A percentile compares a stretch with the other conserved stretches of the same genome.
phyloP scores from a whole-genome alignment of 2,888 invertebrate genomes.

The Mythimna lalbum region DNA sequence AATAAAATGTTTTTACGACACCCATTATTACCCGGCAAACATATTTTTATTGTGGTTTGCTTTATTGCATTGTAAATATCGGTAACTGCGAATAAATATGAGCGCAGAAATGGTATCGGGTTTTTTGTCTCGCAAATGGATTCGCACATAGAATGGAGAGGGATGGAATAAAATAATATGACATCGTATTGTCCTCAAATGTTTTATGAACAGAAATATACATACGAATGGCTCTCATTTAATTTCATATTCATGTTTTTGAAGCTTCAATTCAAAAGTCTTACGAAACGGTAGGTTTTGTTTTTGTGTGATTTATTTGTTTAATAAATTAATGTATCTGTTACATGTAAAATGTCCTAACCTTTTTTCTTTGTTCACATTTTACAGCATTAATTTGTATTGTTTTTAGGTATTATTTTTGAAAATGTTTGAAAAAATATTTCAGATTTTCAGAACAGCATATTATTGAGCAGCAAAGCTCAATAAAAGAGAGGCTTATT shows the following conservation, averaged over 20 bases:
- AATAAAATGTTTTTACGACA: conserved; percentile 70
- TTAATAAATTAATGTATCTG: not conserved
- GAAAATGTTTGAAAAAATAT: too few species aligned
- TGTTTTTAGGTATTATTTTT: too few species aligned
- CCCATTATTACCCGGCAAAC: conserved; percentile 69
- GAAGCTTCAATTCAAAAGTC: conserved; percentile 44
- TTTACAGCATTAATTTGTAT: not conserved
- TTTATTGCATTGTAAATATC: conserved; percentile 75
- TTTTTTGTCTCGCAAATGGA: conserved; percentile 59
- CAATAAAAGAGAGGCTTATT: too few species aligned
- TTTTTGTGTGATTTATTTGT: conserved; percentile 6
- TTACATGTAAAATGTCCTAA: not conserved
- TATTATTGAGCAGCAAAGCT: too few species aligned
- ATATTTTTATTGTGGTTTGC: conserved; percentile 74
- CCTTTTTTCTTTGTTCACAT: not conserved
- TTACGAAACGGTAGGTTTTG: conserved; percentile 16
- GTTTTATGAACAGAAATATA: conserved; percentile 56
- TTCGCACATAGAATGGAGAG: conserved; percentile 49
- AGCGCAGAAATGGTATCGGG: conserved; percentile 58
- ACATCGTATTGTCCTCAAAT: conserved; percentile 60
- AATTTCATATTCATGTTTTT: conserved; percentile 59
- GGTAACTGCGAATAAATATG: conserved; percentile 70
- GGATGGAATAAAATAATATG: conserved; percentile 65
- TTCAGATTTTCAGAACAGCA: too few species aligned
- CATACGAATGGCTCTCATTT: conserved; percentile 51